Base-by-base conservation (phyloP, 2,888 invertebrate species). In the Clostera curtula region DNA sequence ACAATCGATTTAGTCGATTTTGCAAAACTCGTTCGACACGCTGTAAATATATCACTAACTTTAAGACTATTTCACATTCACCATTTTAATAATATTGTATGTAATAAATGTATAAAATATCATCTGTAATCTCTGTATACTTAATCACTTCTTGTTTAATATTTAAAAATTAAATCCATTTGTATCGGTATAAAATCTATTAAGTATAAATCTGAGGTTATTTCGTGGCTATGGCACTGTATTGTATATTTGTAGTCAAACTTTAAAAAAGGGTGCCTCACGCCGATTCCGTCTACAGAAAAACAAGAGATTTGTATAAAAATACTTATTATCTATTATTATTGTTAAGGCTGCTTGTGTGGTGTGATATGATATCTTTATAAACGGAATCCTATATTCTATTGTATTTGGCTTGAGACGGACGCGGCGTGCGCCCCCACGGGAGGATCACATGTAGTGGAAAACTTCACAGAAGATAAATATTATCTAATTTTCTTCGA, bases 101-200 rank as follows among this genome's bases (percentile, higher is more conserved):
- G 79, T 82, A 82, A 82, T 83, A 83, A 83, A 79, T 83, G 82
- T 83, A 83, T 83, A 83, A 83, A 83, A 83, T 83, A 83, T 82
- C 80, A 82, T 83, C 82, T 83, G 74, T 82, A 80, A 80, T 83
- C 77, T 83, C 82, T 83, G 82, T 83, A 83, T 82, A 82, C 79
- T 76, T 79, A 83, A 80, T 82, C 82, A 82, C 77, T 74, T 73
- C 50, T 79, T 77, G 76, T 75, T 74, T 72, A 36, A 80, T 82
- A 80, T 77, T 83, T 82, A 75, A 83, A 79, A 83, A 83, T 80
- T 83, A 83, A 83, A 83, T 83, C 82, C 82, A 83, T 83, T 82
- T 82, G 77, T 83, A 80, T 80, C 73, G 82, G 82, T 83, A 83
- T 83, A 80, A 83, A 83, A 79, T 82, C 80, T 82, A 79, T 63